Conservation (phyloP, 1,140 invertebrate species). For the Goniozus legneri region DNA sequence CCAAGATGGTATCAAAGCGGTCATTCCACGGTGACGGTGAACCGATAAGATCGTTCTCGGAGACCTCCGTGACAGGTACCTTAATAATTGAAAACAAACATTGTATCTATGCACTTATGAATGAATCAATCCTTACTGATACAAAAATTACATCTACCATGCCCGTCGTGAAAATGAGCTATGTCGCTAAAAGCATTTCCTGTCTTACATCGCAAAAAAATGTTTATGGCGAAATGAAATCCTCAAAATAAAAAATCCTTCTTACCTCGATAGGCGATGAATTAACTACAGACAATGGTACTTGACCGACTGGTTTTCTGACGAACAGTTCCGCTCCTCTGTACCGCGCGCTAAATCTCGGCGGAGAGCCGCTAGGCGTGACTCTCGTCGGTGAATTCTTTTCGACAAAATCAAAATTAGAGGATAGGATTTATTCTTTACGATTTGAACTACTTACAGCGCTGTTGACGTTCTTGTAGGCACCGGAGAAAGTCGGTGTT, state of each 20-base stretch:
- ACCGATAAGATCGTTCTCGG: slow-evolving; percentile 18
- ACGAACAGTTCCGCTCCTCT: slow-evolving; percentile 47
- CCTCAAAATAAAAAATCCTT: not conserved
- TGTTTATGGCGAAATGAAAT: not conserved
- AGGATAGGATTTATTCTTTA: not conserved
- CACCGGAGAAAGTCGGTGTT: slow-evolving; percentile 38
- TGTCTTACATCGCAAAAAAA: not conserved
- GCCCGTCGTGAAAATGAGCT: no score
- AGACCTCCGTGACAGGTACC: no score
- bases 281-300: no score
- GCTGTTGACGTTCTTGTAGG: slow-evolving; percentile 40
- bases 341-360: slow-evolving; percentile 48
- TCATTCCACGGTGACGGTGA: slow-evolving; percentile 20
- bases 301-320: slow-evolving; percentile 42
- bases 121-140: no score
- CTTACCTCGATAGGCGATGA: slow-evolving; percentile 44
- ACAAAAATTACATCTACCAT: no score
- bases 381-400: slow-evolving; percentile 43
- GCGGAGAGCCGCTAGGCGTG: slow-evolving; percentile 42
- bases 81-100: no score
- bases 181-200: no score
- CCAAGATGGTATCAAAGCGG: slow-evolving; percentile 12
- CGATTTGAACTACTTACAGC: slow-evolving; percentile 28
- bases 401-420: no score
- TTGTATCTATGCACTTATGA: no score